Percentiles rank a stretch among this genome's conserved stretches.
Evolutionary conservation across 1,140 invertebrate genomes (phyloP).

Genomic region (Macrosteles quadrilineatus): DNA sequence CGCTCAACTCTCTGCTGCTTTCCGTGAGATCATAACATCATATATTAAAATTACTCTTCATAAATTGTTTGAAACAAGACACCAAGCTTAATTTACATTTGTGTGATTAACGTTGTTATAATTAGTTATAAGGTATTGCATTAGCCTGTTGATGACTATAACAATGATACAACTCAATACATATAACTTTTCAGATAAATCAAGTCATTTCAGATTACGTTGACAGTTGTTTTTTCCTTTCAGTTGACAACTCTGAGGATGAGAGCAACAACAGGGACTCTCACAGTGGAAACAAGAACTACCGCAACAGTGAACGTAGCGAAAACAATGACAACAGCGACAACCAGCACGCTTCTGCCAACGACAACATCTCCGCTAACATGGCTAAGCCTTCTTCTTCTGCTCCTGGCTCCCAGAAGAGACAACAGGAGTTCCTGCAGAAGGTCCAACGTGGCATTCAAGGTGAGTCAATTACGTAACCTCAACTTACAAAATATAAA

Average conservation of each 20-base stretch:
- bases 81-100: no score
- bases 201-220: no score
- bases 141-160: no score
- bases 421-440: conserved; percentile 55
- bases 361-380: conserved; percentile 1
- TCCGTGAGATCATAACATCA: conserved; percentile 11
- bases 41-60: no score
- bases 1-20: conserved; percentile 38
- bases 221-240: background rate
- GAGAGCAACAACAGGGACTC: conserved; percentile 7
- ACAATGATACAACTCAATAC: no score
- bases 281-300: background rate
- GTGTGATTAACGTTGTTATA: no score
- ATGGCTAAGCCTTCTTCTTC: conserved; percentile 42
- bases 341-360: conserved; percentile 6
- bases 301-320: conserved; percentile 21
- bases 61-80: no score
- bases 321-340: conserved; percentile 16
- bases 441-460: conserved; percentile 54
- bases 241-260: conserved; percentile 21
- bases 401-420: conserved; percentile 48
- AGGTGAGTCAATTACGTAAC: conserved; percentile 41
- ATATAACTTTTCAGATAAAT: no score
- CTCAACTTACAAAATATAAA: no score
- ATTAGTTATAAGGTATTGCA: no score